These are phyloP conservation scores for Tanypteryx hageni DNA, from an alignment of 2,888 invertebrate species.

Conservation along the genomic window DNA sequence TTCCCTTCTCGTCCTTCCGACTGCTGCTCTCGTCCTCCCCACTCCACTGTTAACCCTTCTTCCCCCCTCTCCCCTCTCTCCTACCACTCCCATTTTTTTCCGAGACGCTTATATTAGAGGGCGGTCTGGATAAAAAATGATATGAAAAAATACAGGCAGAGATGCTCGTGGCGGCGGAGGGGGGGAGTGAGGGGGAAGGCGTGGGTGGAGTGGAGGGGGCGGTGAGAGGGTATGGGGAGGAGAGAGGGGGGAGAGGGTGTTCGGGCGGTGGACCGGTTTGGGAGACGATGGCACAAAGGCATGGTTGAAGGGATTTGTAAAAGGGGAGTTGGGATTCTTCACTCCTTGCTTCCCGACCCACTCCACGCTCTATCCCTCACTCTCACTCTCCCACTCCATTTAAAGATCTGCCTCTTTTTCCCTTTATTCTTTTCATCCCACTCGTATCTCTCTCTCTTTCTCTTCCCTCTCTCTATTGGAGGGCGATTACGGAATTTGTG, in stretches of 20 bases:
- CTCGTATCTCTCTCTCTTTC: constrained; percentile 4
- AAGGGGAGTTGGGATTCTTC: constrained; percentile 15
- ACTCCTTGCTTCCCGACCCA: background rate
- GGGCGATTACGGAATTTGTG: constrained; percentile 46
- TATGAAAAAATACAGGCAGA: too few species aligned
- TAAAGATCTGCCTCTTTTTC: background rate
- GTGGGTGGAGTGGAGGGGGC: too few species aligned
- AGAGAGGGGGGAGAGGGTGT: too few species aligned
- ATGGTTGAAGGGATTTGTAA: background rate
- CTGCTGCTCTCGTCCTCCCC: background rate
- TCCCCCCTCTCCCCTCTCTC: background rate
- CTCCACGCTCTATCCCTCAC: background rate
- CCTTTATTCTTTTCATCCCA: constrained; percentile 17
- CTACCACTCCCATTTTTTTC: background rate
- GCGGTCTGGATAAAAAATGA: too few species aligned
- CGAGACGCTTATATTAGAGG: background rate
- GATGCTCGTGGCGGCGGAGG: too few species aligned
- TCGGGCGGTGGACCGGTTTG: background rate
- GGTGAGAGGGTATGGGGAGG: too few species aligned
- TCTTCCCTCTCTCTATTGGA: constrained; percentile 41
- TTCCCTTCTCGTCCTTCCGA: background rate
- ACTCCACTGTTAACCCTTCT: background rate
- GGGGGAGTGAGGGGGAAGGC: too few species aligned
- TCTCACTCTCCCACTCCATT: background rate
- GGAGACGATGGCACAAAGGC: constrained; percentile 28